These are phyloP conservation scores for Melanargia galathea DNA, from an alignment of 2,888 invertebrate species.

Conservation along the genomic window DNA sequence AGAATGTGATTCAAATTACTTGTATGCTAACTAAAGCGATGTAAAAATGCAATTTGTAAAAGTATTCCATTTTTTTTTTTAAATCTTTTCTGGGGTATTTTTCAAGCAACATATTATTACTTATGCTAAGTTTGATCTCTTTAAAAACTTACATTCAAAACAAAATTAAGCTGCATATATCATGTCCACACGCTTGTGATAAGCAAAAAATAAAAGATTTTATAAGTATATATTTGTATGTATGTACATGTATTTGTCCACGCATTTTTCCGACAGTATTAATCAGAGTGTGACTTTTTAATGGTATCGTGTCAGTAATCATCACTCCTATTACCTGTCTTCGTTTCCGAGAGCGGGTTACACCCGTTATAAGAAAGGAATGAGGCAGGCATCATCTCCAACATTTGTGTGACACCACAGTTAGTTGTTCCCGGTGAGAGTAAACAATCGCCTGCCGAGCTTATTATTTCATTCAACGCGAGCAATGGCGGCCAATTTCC, in stretches of 20 bases:
- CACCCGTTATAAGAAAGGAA: too few relatives aligned
- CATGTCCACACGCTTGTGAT: too few relatives aligned
- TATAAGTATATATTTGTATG: too few relatives aligned
- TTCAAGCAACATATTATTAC: not conserved
- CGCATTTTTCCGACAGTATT: too few relatives aligned
- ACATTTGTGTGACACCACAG: conserved; percentile 16
- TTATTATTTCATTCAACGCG: conserved; percentile 43
- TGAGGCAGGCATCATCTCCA: not conserved
- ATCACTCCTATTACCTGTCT: too few relatives aligned
- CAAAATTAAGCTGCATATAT: too few relatives aligned
- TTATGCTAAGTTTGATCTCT: not conserved
- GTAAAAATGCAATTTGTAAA: not conserved
- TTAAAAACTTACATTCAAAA: too few relatives aligned
- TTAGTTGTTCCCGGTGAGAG: not conserved
- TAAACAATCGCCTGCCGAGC: conserved; percentile 37
- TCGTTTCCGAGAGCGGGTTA: too few relatives aligned
- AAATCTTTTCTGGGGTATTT: not conserved
- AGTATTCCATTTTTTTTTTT: not conserved
- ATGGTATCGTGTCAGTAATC: too few relatives aligned
- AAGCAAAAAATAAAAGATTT: too few relatives aligned
- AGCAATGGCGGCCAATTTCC: conserved; percentile 43
- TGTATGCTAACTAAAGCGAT: not conserved
- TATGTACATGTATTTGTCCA: too few relatives aligned
- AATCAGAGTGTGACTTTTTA: too few relatives aligned
- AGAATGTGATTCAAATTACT: conserved; percentile 9